phyloP scores from a whole-genome alignment of 2,888 invertebrate genomes.

The Harpalus rubripes region DNA sequence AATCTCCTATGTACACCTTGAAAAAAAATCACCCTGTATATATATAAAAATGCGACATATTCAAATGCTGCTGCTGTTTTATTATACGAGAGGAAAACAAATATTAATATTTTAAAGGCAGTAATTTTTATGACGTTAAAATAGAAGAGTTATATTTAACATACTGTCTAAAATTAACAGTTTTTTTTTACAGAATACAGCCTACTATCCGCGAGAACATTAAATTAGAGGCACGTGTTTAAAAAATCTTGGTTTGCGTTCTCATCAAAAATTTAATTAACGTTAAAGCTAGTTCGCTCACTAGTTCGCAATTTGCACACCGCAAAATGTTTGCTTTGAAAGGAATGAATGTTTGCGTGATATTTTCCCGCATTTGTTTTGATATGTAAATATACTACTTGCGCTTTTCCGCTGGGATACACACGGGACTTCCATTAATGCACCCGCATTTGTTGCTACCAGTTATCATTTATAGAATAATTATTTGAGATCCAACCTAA shows the following conservation, averaged over 20 bases:
- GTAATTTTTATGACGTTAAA: no score
- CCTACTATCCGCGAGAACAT: background rate
- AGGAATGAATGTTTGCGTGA: constrained; percentile 23
- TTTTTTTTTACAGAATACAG: no score
- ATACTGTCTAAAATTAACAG: no score
- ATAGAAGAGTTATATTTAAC: no score
- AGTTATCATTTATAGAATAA: no score
- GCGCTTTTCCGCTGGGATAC: constrained; percentile 28
- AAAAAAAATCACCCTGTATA: no score
- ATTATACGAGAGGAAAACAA: no score
- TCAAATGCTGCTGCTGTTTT: no score
- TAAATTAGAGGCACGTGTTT: background rate
- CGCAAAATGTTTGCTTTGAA: constrained; percentile 20
- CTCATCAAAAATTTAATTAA: background rate
- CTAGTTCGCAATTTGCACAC: constrained; percentile 15
- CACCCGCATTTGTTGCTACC: constrained; percentile 4
- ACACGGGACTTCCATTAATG: background rate
- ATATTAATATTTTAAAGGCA: no score
- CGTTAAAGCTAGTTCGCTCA: background rate
- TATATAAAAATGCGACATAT: no score
- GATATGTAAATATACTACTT: constrained; percentile 26
- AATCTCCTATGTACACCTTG: no score
- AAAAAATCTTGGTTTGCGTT: background rate
- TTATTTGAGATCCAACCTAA: no score
- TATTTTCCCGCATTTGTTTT: constrained; percentile 29